Percentiles rank a stretch among this genome's conserved stretches.
These are phyloP conservation scores for Erpornis zantholeuca DNA, from an alignment of 2,113 vertebrate species.

Conservation along the genomic window DNA sequence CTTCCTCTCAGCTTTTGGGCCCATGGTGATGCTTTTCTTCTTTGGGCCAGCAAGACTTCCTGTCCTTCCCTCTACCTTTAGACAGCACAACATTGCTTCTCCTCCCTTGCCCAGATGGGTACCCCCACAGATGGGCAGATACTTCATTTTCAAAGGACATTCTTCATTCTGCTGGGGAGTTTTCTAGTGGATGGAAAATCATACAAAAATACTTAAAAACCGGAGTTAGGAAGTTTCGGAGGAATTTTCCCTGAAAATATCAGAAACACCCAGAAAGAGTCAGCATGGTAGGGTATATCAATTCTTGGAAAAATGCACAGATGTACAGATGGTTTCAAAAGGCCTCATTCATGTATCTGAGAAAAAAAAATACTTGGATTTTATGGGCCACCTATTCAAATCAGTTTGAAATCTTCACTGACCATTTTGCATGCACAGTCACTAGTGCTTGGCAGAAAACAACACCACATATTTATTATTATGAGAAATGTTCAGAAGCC, in stretches of 20 bases:
- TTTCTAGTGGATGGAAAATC: background rate
- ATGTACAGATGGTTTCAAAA: slow-evolving; percentile 22
- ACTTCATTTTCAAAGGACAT: background rate
- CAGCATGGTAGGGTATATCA: background rate
- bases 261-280: background rate
- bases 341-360: background rate
- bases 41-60: background rate
- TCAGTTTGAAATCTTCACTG: slow-evolving; percentile 25
- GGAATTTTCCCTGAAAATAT: background rate
- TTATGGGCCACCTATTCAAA: slow-evolving; percentile 26
- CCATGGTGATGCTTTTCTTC: background rate
- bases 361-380: background rate
- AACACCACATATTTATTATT: slow-evolving; percentile 16
- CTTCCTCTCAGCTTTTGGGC: background rate
- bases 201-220: background rate
- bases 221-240: background rate
- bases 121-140: background rate
- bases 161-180: background rate
- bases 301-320: background rate
- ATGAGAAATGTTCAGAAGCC: background rate
- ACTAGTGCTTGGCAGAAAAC: slow-evolving; percentile 40
- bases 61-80: background rate
- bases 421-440: slow-evolving; percentile 32
- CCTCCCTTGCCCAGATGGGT: background rate
- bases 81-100: background rate